phyloP scores from a whole-genome alignment of 2,113 vertebrate species.

The Amphiprion ocellaris region DNA sequence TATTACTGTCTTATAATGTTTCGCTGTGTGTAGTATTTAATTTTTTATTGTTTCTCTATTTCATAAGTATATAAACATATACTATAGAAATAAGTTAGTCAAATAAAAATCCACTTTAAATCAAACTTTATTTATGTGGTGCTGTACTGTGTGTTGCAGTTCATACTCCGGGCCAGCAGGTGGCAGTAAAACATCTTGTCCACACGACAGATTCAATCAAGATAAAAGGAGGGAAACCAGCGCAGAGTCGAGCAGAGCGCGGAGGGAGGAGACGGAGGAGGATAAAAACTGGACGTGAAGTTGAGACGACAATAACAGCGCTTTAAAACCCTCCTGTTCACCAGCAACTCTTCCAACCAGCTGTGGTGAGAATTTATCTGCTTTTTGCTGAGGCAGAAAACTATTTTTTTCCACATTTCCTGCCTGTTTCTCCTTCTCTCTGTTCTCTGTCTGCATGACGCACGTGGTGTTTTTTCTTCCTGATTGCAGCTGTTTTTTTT shows the following conservation, averaged over 20 bases:
- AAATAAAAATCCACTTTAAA: too few species aligned
- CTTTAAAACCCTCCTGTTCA: too few species aligned
- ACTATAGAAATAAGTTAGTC: too few species aligned
- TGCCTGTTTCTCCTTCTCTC: not conserved
- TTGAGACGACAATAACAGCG: not conserved
- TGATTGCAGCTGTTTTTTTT: not conserved
- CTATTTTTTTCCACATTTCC: not conserved
- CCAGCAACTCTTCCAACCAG: not conserved
- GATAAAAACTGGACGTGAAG: too few species aligned
- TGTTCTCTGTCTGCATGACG: not conserved
- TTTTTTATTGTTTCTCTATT: too few species aligned
- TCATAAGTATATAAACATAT: too few species aligned
- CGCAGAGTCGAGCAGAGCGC: too few species aligned
- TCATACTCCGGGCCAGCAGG: slow-evolving; percentile 16
- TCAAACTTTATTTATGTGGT: too few species aligned
- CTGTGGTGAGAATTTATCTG: slow-evolving; percentile 20
- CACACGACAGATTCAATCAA: not conserved
- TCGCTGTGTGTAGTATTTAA: too few species aligned
- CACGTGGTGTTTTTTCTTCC: not conserved
- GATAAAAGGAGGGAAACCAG: not conserved
- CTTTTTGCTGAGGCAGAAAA: not conserved
- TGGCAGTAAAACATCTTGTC: slow-evolving; percentile 2
- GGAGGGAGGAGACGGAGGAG: too few species aligned
- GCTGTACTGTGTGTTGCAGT: not conserved
- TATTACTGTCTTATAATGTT: too few species aligned